phyloP scores from a whole-genome alignment of 1,140 invertebrate species.

The Diplogasteroides magnus region DNA sequence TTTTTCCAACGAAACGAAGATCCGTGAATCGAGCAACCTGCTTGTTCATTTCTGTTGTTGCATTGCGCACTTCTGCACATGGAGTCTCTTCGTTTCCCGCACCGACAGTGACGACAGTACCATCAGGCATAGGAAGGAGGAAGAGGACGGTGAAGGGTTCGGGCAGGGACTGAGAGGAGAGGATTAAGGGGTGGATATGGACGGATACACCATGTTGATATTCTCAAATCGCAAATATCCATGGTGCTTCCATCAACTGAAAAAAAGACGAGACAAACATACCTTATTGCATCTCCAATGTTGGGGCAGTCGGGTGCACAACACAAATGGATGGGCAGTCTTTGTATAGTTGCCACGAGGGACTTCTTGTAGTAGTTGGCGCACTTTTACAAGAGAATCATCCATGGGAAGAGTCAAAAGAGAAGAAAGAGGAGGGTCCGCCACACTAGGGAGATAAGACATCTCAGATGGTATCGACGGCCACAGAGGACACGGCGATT shows the following conservation, averaged over 20 bases:
- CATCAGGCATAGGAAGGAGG: constrained; percentile 83
- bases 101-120: constrained; percentile 81
- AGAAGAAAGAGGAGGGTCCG: neutral
- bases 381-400: neutral
- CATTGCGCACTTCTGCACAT: constrained; percentile 85
- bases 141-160: constrained; percentile 88
- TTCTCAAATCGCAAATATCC: too few species aligned
- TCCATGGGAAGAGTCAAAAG: neutral
- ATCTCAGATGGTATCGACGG: too few species aligned
- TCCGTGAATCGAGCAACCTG: constrained; percentile 94
- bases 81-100: constrained; percentile 96
- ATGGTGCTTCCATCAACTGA: too few species aligned
- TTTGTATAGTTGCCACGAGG: neutral
- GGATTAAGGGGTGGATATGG: too few species aligned
- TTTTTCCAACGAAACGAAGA: constrained; percentile 86
- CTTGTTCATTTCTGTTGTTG: constrained; percentile 89
- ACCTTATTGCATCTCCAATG: constrained; percentile 30
- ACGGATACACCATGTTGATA: too few species aligned
- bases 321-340: constrained; percentile 7
- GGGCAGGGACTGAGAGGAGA: constrained; percentile 70
- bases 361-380: neutral
- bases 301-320: constrained; percentile 15
- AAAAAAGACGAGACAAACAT: neutral
- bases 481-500: too few species aligned
- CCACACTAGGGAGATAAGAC: too few species aligned